Evolutionary conservation across 2,797 vertebrate species (phyloP).

Genomic region (Enteromius viviparus): DNA sequence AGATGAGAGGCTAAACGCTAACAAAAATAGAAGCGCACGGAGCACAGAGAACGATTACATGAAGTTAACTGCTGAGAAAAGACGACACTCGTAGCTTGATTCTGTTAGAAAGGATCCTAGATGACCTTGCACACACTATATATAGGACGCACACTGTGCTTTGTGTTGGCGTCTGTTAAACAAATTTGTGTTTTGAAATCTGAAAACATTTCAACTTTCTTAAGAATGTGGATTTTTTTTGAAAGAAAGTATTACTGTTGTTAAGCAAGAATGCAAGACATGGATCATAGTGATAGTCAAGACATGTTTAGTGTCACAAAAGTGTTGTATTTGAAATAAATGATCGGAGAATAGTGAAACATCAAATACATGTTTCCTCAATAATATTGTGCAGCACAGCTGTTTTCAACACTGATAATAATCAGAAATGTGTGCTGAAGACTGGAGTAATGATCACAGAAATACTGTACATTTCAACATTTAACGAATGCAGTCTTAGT

Average conservation of each 20-base stretch:
- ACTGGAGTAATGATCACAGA: neutral
- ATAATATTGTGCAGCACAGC: neutral
- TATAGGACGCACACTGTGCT: neutral
- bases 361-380: neutral
- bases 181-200: neutral
- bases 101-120: neutral
- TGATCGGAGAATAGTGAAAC: neutral
- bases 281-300: neutral
- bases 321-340: neutral
- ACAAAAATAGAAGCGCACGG: neutral
- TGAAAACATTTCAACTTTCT: neutral
- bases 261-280: neutral
- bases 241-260: neutral
- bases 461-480: neutral
- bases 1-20: neutral
- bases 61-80: neutral
- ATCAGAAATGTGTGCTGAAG: neutral
- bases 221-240: neutral
- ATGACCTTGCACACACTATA: neutral
- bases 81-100: too few relatives aligned
- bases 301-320: neutral
- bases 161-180: neutral
- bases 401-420: neutral
- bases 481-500: neutral
- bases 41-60: neutral